Evolutionary conservation across 2,888 invertebrate genomes (phyloP).

Genomic region (Penaeus monodon): DNA sequence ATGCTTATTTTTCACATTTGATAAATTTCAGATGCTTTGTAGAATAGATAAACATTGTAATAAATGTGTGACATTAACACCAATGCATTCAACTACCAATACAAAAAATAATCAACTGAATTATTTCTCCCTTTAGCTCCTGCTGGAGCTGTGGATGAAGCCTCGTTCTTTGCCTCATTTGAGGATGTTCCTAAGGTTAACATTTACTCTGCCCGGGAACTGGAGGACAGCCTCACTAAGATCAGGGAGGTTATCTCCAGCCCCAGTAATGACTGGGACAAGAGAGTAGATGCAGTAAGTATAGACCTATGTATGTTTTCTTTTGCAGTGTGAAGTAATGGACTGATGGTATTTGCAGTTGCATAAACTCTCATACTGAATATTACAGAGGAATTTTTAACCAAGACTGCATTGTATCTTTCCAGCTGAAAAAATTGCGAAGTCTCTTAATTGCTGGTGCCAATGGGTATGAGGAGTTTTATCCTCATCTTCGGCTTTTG

Average conservation of each 20-base stretch:
- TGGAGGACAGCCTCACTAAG: constrained; percentile 84
- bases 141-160: constrained; percentile 91
- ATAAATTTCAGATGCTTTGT: no score
- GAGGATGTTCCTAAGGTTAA: constrained; percentile 85
- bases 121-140: constrained; percentile 64
- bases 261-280: constrained; percentile 91
- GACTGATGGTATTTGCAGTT: background rate
- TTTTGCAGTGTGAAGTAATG: background rate
- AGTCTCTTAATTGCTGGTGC: constrained; percentile 87
- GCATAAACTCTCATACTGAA: background rate
- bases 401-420: constrained; percentile 64
- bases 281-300: constrained; percentile 88
- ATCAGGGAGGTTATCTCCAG: constrained; percentile 84
- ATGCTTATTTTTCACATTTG: no score
- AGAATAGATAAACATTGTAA: no score
- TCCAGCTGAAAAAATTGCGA: constrained; percentile 86
- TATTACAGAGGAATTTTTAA: background rate
- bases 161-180: constrained; percentile 87
- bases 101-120: constrained; percentile 8
- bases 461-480: constrained; percentile 81
- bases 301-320: background rate
- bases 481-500: constrained; percentile 81
- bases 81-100: background rate
- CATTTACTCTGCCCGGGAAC: constrained; percentile 85
- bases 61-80: background rate